These are phyloP conservation scores for Hippocampus guttulatus DNA, from an alignment of 2,113 vertebrate species.

Conservation along the genomic window DNA sequence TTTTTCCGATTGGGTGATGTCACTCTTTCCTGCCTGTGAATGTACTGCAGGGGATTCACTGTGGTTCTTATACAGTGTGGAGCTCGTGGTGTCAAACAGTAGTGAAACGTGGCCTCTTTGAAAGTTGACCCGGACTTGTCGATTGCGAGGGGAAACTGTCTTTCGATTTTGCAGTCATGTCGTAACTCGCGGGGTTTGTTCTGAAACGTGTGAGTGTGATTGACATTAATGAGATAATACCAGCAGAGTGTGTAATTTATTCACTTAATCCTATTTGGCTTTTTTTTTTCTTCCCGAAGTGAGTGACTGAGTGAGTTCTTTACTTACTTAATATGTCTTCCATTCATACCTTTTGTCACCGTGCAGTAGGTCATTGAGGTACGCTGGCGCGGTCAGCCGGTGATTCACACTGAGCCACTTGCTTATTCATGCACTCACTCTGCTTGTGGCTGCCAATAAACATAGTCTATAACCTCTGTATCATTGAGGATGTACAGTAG, in stretches of 20 bases:
- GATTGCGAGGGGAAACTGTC: background rate
- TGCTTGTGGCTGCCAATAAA: background rate
- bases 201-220: background rate
- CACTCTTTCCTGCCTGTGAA: slow-evolving; percentile 42
- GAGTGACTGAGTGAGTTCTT: background rate
- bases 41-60: slow-evolving; percentile 17
- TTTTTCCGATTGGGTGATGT: slow-evolving; percentile 46
- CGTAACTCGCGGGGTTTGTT: background rate
- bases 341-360: slow-evolving; percentile 5
- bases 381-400: background rate
- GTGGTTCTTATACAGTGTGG: background rate
- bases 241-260: slow-evolving; percentile 7
- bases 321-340: background rate
- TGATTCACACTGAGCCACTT: background rate
- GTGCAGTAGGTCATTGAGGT: background rate
- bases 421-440: background rate
- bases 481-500: background rate
- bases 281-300: background rate
- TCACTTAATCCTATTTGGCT: slow-evolving; percentile 7
- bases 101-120: slow-evolving; percentile 2
- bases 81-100: slow-evolving; percentile 12
- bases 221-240: slow-evolving; percentile 3
- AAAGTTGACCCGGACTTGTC: background rate
- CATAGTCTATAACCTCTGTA: background rate
- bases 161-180: background rate